These are phyloP conservation scores for Epizoanthus scotinus DNA, from an alignment of 92 coral and sea anemone genomes.

Conservation along the genomic window DNA sequence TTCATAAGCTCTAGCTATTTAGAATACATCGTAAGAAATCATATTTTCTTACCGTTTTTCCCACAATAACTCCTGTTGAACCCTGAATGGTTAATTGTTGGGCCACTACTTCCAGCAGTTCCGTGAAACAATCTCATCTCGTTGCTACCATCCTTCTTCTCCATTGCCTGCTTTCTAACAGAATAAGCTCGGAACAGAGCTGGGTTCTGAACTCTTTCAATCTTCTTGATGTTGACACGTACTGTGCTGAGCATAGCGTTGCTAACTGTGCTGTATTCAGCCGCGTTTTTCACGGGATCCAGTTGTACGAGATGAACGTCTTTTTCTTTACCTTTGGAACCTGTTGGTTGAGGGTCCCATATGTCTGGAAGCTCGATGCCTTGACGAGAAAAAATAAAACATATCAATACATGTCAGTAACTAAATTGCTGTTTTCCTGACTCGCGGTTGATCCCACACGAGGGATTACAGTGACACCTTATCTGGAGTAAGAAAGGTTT, in stretches of 20 bases:
- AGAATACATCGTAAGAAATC: too few relatives aligned
- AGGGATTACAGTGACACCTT: too few relatives aligned
- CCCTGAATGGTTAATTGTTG: conserved; percentile 56
- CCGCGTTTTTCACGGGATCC: conserved; percentile 45
- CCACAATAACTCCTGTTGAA: conserved; percentile 78
- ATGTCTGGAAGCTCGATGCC: conserved; percentile 51
- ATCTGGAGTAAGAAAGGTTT: too few relatives aligned
- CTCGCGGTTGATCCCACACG: too few relatives aligned
- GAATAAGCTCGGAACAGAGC: conserved; percentile 44
- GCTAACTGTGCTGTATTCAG: conserved; percentile 47
- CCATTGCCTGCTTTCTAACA: conserved; percentile 60
- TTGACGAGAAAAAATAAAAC: not conserved
- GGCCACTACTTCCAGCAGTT: conserved; percentile 37
- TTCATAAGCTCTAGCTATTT: too few relatives aligned
- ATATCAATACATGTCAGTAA: too few relatives aligned
- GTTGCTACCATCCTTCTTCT: conserved; percentile 64
- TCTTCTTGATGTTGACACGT: conserved; percentile 34
- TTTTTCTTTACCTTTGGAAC: conserved; percentile 50
- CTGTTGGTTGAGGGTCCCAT: conserved; percentile 74
- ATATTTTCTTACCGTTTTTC: conserved; percentile 54
- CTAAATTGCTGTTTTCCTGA: too few relatives aligned
- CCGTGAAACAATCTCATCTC: conserved; percentile 75
- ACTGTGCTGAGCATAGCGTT: conserved; percentile 35
- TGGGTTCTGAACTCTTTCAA: conserved; percentile 72
- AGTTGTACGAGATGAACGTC: conserved; percentile 61